Percentiles rank a stretch among this genome's conserved stretches.
Evolutionary conservation across 2,888 invertebrate genomes (phyloP).

Genomic region (Morpho deidamia): DNA sequence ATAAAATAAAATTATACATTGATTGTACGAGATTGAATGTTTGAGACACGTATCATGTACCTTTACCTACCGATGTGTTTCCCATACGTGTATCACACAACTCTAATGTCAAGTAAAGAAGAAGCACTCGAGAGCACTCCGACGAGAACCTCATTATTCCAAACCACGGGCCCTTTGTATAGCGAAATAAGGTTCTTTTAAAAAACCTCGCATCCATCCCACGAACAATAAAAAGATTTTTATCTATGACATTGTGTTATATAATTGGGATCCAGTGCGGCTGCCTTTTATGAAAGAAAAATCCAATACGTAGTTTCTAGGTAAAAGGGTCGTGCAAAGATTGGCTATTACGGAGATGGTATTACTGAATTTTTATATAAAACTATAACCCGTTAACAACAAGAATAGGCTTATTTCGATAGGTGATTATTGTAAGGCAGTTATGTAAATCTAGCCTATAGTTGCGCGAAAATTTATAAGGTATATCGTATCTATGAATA

Average conservation of each 20-base stretch:
- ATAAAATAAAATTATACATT: too few relatives aligned
- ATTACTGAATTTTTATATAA: background rate
- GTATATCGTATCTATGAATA: too few relatives aligned
- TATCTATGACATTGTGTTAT: constrained; percentile 20
- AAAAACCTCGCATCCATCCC: constrained; percentile 60
- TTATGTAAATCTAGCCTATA: too few relatives aligned
- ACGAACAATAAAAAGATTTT: constrained; percentile 22
- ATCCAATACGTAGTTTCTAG: constrained; percentile 6
- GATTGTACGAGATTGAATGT: too few relatives aligned
- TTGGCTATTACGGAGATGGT: background rate
- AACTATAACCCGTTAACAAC: too few relatives aligned
- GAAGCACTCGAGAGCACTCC: constrained; percentile 53
- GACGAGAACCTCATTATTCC: constrained; percentile 70
- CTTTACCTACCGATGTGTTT: constrained; percentile 10
- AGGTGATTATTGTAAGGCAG: too few relatives aligned
- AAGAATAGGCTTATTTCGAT: too few relatives aligned
- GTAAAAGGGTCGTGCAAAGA: background rate
- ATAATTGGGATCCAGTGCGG: constrained; percentile 16
- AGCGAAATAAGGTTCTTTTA: constrained; percentile 73
- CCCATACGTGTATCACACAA: constrained; percentile 29
- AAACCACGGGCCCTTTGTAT: constrained; percentile 71
- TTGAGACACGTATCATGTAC: background rate
- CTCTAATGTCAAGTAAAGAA: constrained; percentile 62
- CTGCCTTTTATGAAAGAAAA: constrained; percentile 9
- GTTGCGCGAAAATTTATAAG: too few relatives aligned